Percentiles rank a stretch among this genome's conserved stretches.
phyloP scores from a whole-genome alignment of 2,888 invertebrate species.

The Dichetophora obliterata region DNA sequence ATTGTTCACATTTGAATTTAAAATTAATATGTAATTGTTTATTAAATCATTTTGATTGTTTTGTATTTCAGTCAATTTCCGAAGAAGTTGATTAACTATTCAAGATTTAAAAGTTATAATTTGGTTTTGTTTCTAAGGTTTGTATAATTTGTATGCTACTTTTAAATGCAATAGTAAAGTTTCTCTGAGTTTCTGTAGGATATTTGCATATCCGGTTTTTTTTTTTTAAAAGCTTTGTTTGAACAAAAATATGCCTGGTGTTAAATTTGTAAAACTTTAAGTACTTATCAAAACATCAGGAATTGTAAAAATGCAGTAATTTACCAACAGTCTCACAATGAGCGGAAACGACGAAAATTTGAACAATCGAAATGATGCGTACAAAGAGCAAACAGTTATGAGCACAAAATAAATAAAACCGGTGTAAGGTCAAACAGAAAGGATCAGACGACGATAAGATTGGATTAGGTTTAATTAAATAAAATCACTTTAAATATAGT shows the following conservation, averaged over 20 bases:
- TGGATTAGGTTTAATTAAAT: too few relatives aligned
- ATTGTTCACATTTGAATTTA: conserved; percentile 17
- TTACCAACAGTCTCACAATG: not conserved
- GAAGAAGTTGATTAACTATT: conserved; percentile 38
- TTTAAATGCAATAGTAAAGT: conserved; percentile 59
- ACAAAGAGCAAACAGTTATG: not conserved
- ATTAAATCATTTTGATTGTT: conserved; percentile 12
- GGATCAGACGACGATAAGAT: too few relatives aligned
- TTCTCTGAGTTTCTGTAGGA: conserved; percentile 40
- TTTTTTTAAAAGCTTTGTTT: too few relatives aligned
- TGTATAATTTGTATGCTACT: conserved; percentile 23
- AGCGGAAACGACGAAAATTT: not conserved
- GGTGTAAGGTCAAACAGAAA: too few relatives aligned
- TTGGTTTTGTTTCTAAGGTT: not conserved
- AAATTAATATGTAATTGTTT: conserved; percentile 15
- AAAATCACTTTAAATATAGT: too few relatives aligned
- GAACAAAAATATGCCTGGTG: not conserved
- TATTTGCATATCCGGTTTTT: too few relatives aligned
- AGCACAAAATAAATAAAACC: not conserved
- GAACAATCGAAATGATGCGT: conserved; percentile 7
- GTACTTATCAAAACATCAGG: not conserved
- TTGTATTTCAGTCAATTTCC: conserved; percentile 55
- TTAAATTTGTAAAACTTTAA: not conserved
- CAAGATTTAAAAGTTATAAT: not conserved
- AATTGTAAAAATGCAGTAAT: conserved; percentile 13